These are phyloP conservation scores for Halcyon senegalensis DNA, from an alignment of 2,113 vertebrate genomes.

Conservation along the genomic window DNA sequence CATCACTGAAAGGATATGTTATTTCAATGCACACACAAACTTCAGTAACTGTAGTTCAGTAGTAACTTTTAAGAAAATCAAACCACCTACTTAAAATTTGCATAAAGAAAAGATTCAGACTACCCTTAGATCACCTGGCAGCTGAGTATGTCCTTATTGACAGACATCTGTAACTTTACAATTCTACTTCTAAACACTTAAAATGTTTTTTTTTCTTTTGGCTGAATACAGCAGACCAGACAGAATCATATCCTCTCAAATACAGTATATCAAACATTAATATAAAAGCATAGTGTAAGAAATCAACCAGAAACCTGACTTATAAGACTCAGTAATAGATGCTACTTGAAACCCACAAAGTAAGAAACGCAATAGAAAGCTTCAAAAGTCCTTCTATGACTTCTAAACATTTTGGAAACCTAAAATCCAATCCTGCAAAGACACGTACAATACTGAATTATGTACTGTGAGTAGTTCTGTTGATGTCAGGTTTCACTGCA, in stretches of 20 bases:
- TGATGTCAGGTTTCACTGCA: neutral
- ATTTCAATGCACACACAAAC: neutral
- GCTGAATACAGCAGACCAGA: neutral
- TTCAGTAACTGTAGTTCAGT: neutral
- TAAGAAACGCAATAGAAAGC: neutral
- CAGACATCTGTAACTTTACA: neutral
- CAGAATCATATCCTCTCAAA: neutral
- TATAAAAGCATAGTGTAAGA: neutral
- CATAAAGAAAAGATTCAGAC: neutral
- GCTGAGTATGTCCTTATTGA: neutral
- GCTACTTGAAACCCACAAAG: neutral
- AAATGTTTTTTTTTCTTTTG: neutral
- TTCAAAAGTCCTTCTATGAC: neutral
- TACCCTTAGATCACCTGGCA: neutral
- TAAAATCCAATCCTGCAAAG: neutral
- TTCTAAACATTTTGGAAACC: neutral
- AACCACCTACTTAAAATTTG: fast-evolving
- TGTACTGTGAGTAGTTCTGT: neutral
- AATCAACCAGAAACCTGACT: neutral
- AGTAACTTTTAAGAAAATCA: neutral
- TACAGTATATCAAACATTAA: neutral
- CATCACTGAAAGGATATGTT: neutral
- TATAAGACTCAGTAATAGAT: neutral
- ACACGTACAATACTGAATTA: neutral
- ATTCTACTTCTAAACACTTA: neutral